These are phyloP conservation scores for Chaunax sp. DNA, from an alignment of 2,797 vertebrate genomes.

Conservation along the genomic window DNA sequence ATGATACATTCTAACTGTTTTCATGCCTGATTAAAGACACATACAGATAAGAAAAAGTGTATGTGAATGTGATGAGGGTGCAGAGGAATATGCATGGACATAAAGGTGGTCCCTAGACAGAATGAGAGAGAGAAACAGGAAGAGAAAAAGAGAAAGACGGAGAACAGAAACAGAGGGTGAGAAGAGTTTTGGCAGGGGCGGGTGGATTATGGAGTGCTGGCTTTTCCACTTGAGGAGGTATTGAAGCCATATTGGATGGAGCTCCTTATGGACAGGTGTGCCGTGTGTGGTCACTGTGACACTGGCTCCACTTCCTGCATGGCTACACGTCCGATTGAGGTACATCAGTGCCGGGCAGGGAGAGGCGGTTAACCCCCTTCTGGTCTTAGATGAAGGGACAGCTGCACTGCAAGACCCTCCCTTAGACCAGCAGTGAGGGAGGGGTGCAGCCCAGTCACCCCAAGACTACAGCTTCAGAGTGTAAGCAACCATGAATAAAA, in stretches of 20 bases:
- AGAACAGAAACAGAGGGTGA: background rate
- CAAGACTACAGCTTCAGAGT: slow-evolving; percentile 69
- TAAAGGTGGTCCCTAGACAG: slow-evolving; percentile 33
- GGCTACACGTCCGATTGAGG: slow-evolving; percentile 66
- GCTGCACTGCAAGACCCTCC: slow-evolving; percentile 44
- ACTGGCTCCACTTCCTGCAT: slow-evolving; percentile 64
- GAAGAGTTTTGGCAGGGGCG: slow-evolving; percentile 13
- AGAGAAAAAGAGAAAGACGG: slow-evolving; percentile 9
- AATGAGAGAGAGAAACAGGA: slow-evolving; percentile 21
- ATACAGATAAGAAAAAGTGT: slow-evolving; percentile 64
- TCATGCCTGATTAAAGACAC: slow-evolving; percentile 82
- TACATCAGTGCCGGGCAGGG: slow-evolving; percentile 42
- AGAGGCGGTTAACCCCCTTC: slow-evolving; percentile 48
- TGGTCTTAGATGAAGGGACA: slow-evolving; percentile 63
- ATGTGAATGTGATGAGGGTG: slow-evolving; percentile 35
- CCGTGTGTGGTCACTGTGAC: slow-evolving; percentile 68
- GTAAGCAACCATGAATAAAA: slow-evolving; percentile 84
- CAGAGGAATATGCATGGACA: slow-evolving; percentile 8
- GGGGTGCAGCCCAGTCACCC: slow-evolving; percentile 35
- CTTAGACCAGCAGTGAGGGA: slow-evolving; percentile 36
- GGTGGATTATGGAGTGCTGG: slow-evolving; percentile 58
- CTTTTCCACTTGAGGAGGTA: slow-evolving; percentile 70
- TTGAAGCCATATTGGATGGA: slow-evolving; percentile 71
- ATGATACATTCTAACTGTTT: slow-evolving; percentile 83
- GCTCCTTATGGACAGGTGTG: slow-evolving; percentile 71